These are phyloP conservation scores for Osmerus mordax DNA, from an alignment of 2,113 vertebrate genomes.

Conservation along the genomic window DNA sequence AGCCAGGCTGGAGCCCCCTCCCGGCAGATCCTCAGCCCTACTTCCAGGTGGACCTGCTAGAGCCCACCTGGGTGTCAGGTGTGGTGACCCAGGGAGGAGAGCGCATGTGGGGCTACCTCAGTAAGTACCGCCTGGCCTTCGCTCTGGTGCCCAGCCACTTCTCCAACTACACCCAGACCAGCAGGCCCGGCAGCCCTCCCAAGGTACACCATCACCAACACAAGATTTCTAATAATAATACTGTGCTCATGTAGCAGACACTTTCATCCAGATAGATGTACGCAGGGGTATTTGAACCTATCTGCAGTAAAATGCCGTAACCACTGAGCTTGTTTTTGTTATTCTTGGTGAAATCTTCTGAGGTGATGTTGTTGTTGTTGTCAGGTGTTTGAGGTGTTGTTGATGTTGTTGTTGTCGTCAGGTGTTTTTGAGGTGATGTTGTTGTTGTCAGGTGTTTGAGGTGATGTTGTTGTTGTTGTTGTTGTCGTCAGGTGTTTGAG, in stretches of 20 bases:
- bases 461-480: conserved; percentile 37
- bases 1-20: conserved; percentile 79
- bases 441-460: conserved; percentile 70
- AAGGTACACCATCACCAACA: conserved; percentile 56
- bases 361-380: background rate
- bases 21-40: conserved; percentile 69
- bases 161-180: conserved; percentile 62
- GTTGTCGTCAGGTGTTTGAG: conserved; percentile 69
- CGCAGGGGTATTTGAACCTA: background rate
- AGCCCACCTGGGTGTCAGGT: conserved; percentile 77
- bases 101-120: conserved; percentile 69
- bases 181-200: conserved; percentile 26
- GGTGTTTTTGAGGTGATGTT: background rate
- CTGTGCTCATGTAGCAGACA: too few species aligned
- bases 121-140: conserved; percentile 71
- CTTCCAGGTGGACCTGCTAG: conserved; percentile 79
- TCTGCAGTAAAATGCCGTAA: background rate
- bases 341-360: too few species aligned
- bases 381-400: background rate
- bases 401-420: background rate
- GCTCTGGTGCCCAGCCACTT: conserved; percentile 65
- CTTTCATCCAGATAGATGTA: background rate
- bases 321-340: too few species aligned
- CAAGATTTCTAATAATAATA: background rate
- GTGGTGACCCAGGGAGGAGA: conserved; percentile 76